phyloP scores from a whole-genome alignment of 2,888 invertebrate genomes.

The Eupeodes luniger region DNA sequence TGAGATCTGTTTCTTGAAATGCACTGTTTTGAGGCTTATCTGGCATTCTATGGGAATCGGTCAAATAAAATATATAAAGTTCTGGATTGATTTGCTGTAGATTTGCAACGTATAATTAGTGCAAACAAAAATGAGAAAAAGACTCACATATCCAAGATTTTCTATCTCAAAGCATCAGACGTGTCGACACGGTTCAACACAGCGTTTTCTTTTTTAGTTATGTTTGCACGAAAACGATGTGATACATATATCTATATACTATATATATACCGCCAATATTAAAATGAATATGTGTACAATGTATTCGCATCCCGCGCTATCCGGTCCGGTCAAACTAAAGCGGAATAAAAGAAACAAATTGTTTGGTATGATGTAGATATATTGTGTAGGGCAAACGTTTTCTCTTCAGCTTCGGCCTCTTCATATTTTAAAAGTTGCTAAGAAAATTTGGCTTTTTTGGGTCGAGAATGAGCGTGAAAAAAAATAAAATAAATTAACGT shows the following conservation, averaged over 20 bases:
- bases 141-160: constrained; percentile 36
- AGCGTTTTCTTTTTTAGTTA: constrained; percentile 49
- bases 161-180: constrained; percentile 53
- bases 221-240: constrained; percentile 53
- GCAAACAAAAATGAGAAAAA: constrained; percentile 19
- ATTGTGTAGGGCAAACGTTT: constrained; percentile 43
- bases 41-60: constrained; percentile 30
- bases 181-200: constrained; percentile 67
- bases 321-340: constrained; percentile 15
- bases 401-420: constrained; percentile 44
- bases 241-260: constrained; percentile 22
- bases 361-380: background rate
- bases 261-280: too few species aligned
- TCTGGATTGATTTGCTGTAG: constrained; percentile 30
- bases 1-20: background rate
- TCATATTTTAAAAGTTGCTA: constrained; percentile 38
- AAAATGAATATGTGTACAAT: background rate
- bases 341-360: constrained; percentile 49
- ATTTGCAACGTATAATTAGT: constrained; percentile 71
- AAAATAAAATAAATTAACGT: constrained; percentile 60
- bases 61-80: constrained; percentile 36
- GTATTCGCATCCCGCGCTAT: constrained; percentile 37
- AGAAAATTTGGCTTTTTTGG: constrained; percentile 21
- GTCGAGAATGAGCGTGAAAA: constrained; percentile 52
- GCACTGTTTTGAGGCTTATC: constrained; percentile 3